Conservation (phyloP, 2,888 invertebrate genomes). For the Acanthoscelides obtectus region DNA sequence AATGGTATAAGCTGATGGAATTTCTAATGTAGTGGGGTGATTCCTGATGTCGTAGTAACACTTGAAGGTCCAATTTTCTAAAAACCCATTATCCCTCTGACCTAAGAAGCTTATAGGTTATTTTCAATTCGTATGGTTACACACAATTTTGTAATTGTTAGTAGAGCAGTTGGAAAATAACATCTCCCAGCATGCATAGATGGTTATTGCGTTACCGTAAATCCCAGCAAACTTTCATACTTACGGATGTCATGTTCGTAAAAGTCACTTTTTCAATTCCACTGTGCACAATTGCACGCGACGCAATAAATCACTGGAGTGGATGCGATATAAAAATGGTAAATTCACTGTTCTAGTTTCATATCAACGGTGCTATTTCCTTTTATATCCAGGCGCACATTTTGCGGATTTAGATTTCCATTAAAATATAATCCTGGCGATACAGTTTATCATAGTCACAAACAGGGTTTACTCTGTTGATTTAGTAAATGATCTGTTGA, state of each 20-base stretch:
- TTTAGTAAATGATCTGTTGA: too few relatives aligned
- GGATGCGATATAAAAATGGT: neutral
- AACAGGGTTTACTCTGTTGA: too few relatives aligned
- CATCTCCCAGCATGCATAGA: neutral
- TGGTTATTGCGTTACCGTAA: neutral
- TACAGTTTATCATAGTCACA: too few relatives aligned
- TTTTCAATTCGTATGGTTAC: too few relatives aligned
- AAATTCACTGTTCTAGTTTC: neutral
- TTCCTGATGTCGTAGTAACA: too few relatives aligned
- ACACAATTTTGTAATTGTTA: too few relatives aligned
- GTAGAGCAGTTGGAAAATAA: neutral
- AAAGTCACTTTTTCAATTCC: neutral
- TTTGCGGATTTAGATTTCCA: neutral
- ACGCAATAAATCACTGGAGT: neutral
- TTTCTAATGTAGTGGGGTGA: too few relatives aligned
- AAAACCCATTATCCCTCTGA: too few relatives aligned
- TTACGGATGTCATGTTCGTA: neutral
- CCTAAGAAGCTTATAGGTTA: too few relatives aligned
- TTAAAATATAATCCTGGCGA: neutral
- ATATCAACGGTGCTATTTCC: neutral
- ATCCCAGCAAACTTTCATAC: neutral
- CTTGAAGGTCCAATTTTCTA: too few relatives aligned
- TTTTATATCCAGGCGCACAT: too few relatives aligned
- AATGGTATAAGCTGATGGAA: too few relatives aligned
- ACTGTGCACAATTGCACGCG: neutral